phyloP scores from a whole-genome alignment of 2,113 vertebrate genomes.

The Ceuthmochares aereus region DNA sequence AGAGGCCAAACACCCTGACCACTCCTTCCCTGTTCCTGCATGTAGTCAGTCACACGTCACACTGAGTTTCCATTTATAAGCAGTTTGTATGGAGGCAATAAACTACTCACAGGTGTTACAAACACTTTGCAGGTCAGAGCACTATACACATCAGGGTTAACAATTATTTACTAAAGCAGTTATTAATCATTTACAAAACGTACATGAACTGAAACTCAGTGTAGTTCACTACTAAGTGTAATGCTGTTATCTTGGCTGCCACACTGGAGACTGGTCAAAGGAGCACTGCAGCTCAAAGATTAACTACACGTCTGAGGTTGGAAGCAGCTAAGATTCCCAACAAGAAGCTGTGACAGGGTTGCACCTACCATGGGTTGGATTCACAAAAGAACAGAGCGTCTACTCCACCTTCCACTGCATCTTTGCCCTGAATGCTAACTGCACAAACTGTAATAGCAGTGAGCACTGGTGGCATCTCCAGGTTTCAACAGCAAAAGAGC shows the following conservation, averaged over 20 bases:
- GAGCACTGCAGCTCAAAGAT: background rate
- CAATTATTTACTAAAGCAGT: constrained; percentile 22
- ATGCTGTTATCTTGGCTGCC: background rate
- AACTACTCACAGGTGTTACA: constrained; percentile 15
- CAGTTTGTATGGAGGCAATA: constrained; percentile 22
- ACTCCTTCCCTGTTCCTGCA: background rate
- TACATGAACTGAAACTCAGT: background rate
- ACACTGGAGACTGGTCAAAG: background rate
- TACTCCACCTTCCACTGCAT: too few species aligned
- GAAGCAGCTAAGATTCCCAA: background rate
- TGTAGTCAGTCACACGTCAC: background rate
- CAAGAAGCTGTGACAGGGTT: background rate
- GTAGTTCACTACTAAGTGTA: background rate
- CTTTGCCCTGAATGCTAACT: too few species aligned
- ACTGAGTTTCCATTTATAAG: background rate
- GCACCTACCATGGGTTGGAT: background rate
- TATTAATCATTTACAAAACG: constrained; percentile 33
- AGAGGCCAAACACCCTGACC: background rate
- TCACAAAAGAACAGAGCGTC: too few species aligned
- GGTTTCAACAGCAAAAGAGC: too few species aligned
- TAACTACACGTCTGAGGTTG: background rate
- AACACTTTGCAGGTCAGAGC: background rate
- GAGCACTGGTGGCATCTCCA: too few species aligned
- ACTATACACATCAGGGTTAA: background rate
- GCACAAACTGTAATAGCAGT: too few species aligned